These are phyloP conservation scores for Platynereis dumerilii DNA, from an alignment of 2,888 invertebrate genomes.

Conservation along the genomic window DNA sequence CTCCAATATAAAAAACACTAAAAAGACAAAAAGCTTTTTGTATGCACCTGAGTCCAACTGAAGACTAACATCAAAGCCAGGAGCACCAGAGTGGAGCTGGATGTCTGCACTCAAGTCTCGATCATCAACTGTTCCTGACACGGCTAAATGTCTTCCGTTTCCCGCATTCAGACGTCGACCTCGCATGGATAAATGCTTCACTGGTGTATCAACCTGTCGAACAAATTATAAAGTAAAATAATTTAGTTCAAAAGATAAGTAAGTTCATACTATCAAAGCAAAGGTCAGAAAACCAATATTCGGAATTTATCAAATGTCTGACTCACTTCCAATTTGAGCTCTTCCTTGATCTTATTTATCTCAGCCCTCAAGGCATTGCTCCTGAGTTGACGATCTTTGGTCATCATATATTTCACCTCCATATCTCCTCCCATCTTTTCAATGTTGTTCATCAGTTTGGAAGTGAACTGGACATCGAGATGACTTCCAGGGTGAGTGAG, in stretches of 20 bases:
- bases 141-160: slow-evolving; percentile 11
- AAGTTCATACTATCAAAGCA: too few relatives aligned
- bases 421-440: slow-evolving; percentile 38
- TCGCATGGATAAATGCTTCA: not conserved
- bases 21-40: too few relatives aligned
- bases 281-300: too few relatives aligned
- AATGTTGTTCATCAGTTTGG: slow-evolving; percentile 36
- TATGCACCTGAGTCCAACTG: slow-evolving; percentile 30
- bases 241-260: too few relatives aligned
- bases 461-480: slow-evolving; percentile 43
- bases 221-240: too few relatives aligned
- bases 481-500: slow-evolving; percentile 47
- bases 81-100: slow-evolving; percentile 7
- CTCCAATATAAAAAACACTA: too few relatives aligned
- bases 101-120: slow-evolving; percentile 11
- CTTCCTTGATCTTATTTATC: slow-evolving; percentile 39
- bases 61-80: slow-evolving; percentile 14
- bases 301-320: too few relatives aligned
- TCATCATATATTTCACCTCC: slow-evolving; percentile 42
- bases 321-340: slow-evolving; percentile 42
- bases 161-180: not conserved
- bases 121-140: slow-evolving; percentile 13
- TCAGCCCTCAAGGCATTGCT: slow-evolving; percentile 43
- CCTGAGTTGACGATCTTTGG: slow-evolving; percentile 36
- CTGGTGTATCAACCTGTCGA: slow-evolving; percentile 1